Evolutionary conservation across 2,113 vertebrate genomes (phyloP), one percentile per base, ranked within the genome.

Genomic region (Vulpes ferrilata): DNA sequence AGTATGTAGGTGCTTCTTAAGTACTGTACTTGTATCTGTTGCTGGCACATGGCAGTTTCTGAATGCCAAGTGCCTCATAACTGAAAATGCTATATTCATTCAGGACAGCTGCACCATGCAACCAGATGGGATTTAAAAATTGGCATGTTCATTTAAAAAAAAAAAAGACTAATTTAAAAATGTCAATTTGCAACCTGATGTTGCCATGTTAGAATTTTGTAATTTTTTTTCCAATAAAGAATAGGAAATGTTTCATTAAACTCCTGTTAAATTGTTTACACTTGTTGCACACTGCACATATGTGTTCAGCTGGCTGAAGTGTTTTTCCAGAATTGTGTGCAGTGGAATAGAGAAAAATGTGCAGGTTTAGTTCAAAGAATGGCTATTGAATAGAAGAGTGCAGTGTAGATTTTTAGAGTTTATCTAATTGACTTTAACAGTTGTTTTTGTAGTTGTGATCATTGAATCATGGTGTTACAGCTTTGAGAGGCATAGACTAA

Each of bases 111-210:
- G 95, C n/a, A 85, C 71, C 67, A 43, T 85, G 78, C 78, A 82
- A 84, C 93, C 95, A 98, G 95, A 97, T 95, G 96, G 98, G 65
- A 93, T 96, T 98, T 97, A 91, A 97, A 98, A 97, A 88, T 84
- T 81, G 85, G 38, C 71, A 94, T 94, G 81, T 94, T 95, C 85
- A 78, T 85, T 90, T 1, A 17, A 84, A 57, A 84, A 59, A 35
- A 35, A 82, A 78, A 62, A 94, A 86, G 19, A 17, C 79, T 96
- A 88, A 96, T 94, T 96, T 15, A 62, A 97, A 97, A 97, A 94
- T 97, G 93, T 96, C 88, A 94, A 4, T 97, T 98, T 97, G 96
- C 90, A 97, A 91, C 85, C 84, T 95, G 93, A 96, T 93, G 64
- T 90, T 97, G 51, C 84, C 57, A 96, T 94, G 38, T 94, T 96